phyloP scores from a whole-genome alignment of 2,113 vertebrate genomes.

The Spea multiplicata region DNA sequence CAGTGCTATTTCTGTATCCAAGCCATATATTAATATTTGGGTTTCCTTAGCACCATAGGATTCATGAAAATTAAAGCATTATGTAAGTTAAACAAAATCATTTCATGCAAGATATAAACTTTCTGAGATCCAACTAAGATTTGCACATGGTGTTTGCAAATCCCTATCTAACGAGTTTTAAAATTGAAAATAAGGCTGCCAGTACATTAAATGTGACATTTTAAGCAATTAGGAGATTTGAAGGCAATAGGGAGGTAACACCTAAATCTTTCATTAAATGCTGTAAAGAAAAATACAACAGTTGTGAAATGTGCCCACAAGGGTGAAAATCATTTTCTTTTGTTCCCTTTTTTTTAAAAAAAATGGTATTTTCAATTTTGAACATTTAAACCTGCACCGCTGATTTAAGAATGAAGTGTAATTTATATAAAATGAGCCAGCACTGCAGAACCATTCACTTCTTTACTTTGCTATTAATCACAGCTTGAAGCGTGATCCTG shows the following conservation, averaged over 20 bases:
- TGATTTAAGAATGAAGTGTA: conserved; percentile 29
- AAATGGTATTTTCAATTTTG: conserved; percentile 27
- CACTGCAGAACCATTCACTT: conserved; percentile 26
- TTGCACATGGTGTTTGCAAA: neutral
- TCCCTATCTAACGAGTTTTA: conserved; percentile 1
- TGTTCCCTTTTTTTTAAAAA: conserved; percentile 19
- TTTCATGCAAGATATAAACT: neutral
- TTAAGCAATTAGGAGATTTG: conserved; percentile 1
- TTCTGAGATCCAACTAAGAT: neutral
- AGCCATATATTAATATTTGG: too few species aligned
- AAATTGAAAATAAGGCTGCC: neutral
- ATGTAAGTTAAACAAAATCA: neutral
- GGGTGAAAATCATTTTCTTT: conserved; percentile 2
- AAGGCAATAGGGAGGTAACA: neutral
- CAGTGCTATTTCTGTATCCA: too few species aligned
- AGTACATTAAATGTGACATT: neutral
- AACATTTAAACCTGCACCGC: conserved; percentile 11
- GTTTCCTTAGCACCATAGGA: neutral
- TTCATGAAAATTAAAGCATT: neutral
- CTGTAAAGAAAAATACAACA: neutral
- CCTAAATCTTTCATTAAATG: neutral
- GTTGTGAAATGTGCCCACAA: neutral
- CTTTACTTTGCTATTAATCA: conserved; percentile 38
- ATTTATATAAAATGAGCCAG: conserved; percentile 34
- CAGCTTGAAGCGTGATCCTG: conserved; percentile 18